Evolutionary conservation across 1,140 invertebrate species (phyloP).

Genomic region (Megathymus violae): DNA sequence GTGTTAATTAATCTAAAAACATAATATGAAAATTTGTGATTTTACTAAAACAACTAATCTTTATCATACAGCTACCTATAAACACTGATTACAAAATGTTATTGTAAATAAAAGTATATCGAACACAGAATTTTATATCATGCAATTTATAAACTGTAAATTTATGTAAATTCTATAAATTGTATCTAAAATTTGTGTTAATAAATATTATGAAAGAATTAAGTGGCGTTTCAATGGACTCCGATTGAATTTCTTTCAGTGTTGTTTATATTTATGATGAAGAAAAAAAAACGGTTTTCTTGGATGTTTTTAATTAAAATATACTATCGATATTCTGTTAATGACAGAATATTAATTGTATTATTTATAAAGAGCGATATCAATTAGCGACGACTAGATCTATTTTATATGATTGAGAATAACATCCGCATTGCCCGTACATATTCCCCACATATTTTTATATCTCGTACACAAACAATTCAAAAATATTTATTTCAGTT

Average conservation of each 20-base stretch:
- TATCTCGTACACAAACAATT: conserved; percentile 40
- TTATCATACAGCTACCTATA: not conserved
- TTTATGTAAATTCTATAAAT: conserved; percentile 37
- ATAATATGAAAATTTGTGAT: not conserved
- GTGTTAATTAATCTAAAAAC: not conserved
- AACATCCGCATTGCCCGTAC: conserved; percentile 50
- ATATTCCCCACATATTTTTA: conserved; percentile 36
- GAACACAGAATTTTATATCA: conserved; percentile 33
- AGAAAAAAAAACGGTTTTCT: conserved; percentile 22
- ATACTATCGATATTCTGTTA: conserved; percentile 40
- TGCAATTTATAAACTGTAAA: conserved; percentile 44
- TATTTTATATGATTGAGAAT: conserved; percentile 57
- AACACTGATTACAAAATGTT: conserved; percentile 28
- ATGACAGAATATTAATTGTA: conserved; percentile 44
- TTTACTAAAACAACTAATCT: not conserved
- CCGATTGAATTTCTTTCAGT: conserved; percentile 16
- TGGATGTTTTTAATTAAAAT: conserved; percentile 40
- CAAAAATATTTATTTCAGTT: conserved; percentile 46
- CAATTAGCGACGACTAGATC: conserved; percentile 52
- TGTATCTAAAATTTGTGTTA: conserved; percentile 61
- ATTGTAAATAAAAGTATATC: conserved; percentile 49
- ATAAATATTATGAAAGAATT: conserved; percentile 51
- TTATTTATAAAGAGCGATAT: conserved; percentile 48
- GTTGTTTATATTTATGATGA: not conserved
- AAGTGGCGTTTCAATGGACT: conserved; percentile 27